A percentile compares a stretch with the other conserved stretches of the same genome.
Evolutionary conservation across 2,888 invertebrate species (phyloP).

Genomic region (Piscicola geometra): DNA sequence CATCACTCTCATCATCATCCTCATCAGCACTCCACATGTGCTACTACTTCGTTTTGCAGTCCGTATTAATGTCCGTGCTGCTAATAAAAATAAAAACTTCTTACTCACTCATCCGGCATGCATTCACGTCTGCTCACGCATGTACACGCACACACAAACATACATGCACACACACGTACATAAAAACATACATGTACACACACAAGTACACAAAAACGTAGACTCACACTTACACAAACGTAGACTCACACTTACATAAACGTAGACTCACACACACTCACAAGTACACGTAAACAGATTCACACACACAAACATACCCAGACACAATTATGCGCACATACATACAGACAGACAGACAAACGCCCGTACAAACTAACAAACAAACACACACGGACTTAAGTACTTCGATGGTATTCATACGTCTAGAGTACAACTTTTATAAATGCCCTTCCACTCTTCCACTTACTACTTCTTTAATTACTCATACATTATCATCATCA

Average conservation of each 20-base stretch:
- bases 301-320: neutral
- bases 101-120: neutral
- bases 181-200: neutral
- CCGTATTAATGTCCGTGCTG: neutral
- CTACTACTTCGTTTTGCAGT: too few species aligned
- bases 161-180: neutral
- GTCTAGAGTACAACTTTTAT: too few species aligned
- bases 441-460: too few species aligned
- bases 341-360: too few species aligned
- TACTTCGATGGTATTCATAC: too few species aligned
- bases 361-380: too few species aligned
- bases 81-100: neutral
- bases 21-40: neutral
- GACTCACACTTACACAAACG: neutral
- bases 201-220: neutral
- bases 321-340: neutral
- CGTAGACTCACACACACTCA: too few species aligned
- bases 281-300: too few species aligned
- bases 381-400: too few species aligned
- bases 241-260: neutral
- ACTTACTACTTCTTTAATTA: too few species aligned
- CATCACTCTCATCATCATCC: constrained; percentile 8
- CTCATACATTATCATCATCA: too few species aligned
- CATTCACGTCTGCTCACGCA: neutral
- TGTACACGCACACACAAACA: neutral